Base-by-base conservation (phyloP, 2,113 vertebrate species). In the Dicrurus megarhynchus region DNA sequence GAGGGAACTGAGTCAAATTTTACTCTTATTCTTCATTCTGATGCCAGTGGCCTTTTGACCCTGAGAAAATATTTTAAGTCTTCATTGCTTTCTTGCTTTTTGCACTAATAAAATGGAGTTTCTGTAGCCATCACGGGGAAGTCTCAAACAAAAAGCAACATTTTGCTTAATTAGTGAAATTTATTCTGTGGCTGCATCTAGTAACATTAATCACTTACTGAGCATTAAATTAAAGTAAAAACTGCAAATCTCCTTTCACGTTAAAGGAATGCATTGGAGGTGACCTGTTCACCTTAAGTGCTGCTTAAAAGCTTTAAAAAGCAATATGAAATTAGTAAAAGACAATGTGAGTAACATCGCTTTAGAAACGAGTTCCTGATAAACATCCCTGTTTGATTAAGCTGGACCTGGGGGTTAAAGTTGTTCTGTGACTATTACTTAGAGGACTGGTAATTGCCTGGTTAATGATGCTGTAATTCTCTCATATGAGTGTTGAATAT, bases 241-340 rank as follows among this genome's bases (percentile, higher is more conserved):
- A 8, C 26, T 64, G 50, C 57, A 63, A 27, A 73, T 53, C 27
- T 42, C n/a, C 41, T 75, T 47, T 64, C 44, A 2, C 22, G 21
- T 67, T 61, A 77, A 73, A 76, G 35, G 42, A 87, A 18, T 69
- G 33, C 28, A 13, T 32, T 76, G 74, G 27, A 73, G 50, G 35
- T 69, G 82, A 88, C 78, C 89, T 68, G 23, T 44, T 91, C 78
- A 76, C 87, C 82, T 65, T 9, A 79, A 84, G 22, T 70, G 61
- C 49, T 88, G 35, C 63, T 90, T 85, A 55, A 91, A 93, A 95
- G 85, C 64, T 84, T 93, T 70, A 71, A 90, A 90, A 95, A 79
- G 65, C 63, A 65, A 27, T 60, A 56, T 50, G 56, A 76, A 87
- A 61, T 89, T 82, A 80, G n/a, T 68, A n/a, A 86, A 84, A 78